phyloP scores from a whole-genome alignment of 2,888 invertebrate species.

The Archaeoteleia sp. region DNA sequence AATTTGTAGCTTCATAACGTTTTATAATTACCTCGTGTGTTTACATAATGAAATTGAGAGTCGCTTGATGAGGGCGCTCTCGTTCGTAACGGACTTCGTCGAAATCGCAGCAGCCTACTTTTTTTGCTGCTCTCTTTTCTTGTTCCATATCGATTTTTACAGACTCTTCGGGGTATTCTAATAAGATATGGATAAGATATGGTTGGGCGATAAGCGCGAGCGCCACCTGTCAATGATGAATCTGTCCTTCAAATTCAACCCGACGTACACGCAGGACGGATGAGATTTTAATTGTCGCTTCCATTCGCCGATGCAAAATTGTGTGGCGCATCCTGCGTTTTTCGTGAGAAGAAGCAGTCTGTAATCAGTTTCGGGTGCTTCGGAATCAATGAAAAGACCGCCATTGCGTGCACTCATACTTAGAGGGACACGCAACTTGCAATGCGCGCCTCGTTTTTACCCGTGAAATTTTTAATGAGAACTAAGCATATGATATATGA shows the following conservation, averaged over 20 bases:
- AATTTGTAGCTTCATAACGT: conserved; percentile 38
- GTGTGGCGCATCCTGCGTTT: not conserved
- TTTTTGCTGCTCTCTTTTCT: conserved; percentile 2
- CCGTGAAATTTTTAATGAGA: no score
- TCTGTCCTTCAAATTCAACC: conserved; percentile 38
- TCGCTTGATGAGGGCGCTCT: conserved; percentile 19
- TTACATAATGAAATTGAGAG: conserved; percentile 38
- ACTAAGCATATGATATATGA: no score
- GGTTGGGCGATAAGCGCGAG: conserved; percentile 32
- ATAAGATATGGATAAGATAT: conserved; percentile 19
- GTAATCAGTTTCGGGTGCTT: no score
- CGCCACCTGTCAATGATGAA: conserved; percentile 36
- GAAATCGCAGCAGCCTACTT: conserved; percentile 1
- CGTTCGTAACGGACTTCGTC: not conserved
- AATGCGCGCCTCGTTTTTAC: no score
- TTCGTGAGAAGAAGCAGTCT: not conserved
- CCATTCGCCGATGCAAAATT: conserved; percentile 20
- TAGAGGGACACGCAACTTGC: no score
- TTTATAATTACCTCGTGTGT: conserved; percentile 28
- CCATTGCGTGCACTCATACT: no score
- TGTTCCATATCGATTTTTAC: conserved; percentile 15
- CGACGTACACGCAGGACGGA: conserved; percentile 33
- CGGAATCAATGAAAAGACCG: no score
- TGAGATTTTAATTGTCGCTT: conserved; percentile 45
- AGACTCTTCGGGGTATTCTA: conserved; percentile 3